Conservation (phyloP, 2,113 vertebrate genomes). For the Psettodes erumei region DNA sequence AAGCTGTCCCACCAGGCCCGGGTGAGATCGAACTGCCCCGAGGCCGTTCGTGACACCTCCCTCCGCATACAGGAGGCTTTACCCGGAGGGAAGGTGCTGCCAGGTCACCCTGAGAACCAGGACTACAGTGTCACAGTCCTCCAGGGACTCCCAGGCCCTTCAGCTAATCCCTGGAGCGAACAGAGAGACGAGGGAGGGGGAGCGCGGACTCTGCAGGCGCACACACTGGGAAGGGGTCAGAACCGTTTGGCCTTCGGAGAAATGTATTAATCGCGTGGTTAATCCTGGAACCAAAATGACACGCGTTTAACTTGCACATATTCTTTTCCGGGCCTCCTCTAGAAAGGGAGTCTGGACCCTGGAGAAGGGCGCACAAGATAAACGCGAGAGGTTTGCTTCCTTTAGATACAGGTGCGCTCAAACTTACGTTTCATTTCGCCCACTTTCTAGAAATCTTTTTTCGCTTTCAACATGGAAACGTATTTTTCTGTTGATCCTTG, state of each 20-base stretch:
- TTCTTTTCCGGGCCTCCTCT: background rate
- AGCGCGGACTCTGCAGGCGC: conserved; percentile 4
- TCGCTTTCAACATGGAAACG: background rate
- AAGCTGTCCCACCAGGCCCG: conserved; percentile 69
- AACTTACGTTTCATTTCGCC: background rate
- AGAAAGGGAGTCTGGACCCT: background rate
- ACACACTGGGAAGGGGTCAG: conserved; percentile 46
- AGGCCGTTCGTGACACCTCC: conserved; percentile 64
- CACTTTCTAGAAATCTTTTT: background rate
- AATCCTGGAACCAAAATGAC: background rate
- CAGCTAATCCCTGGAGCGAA: conserved; percentile 54
- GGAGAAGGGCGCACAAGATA: background rate
- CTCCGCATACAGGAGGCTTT: conserved; percentile 25
- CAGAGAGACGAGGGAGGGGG: conserved; percentile 12
- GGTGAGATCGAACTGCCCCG: conserved; percentile 59
- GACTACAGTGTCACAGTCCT: conserved; percentile 40
- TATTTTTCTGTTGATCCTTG: background rate
- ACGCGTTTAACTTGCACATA: background rate
- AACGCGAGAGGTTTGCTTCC: background rate
- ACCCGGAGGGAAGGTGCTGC: conserved; percentile 47
- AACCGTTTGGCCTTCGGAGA: background rate
- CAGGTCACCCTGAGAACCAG: conserved; percentile 70
- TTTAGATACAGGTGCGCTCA: background rate
- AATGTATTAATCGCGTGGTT: background rate
- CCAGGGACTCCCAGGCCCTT: conserved; percentile 55